These are phyloP conservation scores for Cantharis flavilabris DNA, from an alignment of 2,888 invertebrate genomes.

Conservation along the genomic window DNA sequence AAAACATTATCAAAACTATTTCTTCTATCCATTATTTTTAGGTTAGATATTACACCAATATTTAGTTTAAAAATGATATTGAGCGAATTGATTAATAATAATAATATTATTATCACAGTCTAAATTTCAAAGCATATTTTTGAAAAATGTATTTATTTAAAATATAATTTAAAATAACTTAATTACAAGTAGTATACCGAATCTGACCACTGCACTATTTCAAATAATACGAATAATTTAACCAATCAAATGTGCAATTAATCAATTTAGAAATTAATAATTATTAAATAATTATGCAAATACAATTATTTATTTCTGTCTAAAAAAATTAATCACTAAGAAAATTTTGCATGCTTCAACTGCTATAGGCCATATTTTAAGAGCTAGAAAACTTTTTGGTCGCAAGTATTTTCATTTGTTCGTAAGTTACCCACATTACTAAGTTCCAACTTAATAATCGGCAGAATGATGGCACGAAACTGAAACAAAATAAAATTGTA, in stretches of 20 bases:
- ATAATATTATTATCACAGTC: background rate
- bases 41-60: background rate
- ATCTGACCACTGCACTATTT: background rate
- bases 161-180: background rate
- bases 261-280: background rate
- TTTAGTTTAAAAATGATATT: background rate
- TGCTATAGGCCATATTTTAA: background rate
- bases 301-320: background rate
- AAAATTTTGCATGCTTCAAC: background rate
- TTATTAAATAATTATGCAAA: background rate
- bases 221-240: background rate
- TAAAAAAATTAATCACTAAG: background rate
- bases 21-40: background rate
- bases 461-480: slow-evolving; percentile 67
- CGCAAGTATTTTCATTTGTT: slow-evolving; percentile 60
- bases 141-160: background rate
- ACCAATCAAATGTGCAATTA: background rate
- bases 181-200: background rate
- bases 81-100: background rate
- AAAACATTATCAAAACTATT: background rate
- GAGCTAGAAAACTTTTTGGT: background rate
- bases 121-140: background rate
- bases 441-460: slow-evolving; percentile 72
- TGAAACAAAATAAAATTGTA: slow-evolving; percentile 42
- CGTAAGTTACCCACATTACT: slow-evolving; percentile 68